These are phyloP conservation scores for Lamellibrachia luymesi DNA, from an alignment of 1,140 invertebrate species.

Conservation along the genomic window DNA sequence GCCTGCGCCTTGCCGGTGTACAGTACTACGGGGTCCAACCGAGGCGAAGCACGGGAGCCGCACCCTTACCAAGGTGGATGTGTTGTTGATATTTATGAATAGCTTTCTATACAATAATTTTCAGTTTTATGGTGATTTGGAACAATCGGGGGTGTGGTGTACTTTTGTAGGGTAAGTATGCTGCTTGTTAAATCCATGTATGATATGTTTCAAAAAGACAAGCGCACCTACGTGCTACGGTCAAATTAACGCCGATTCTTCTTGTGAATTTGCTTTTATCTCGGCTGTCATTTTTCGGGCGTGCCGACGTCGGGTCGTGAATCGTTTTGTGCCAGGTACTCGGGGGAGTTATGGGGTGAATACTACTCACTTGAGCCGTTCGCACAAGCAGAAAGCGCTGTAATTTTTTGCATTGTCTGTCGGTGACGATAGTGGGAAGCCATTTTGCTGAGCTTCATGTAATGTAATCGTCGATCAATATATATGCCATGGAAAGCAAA, in stretches of 20 bases:
- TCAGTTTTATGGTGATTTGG: neutral
- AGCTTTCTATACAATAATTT: constrained; percentile 6
- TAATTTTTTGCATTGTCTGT: neutral
- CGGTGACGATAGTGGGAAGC: neutral
- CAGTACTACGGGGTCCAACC: neutral
- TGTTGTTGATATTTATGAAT: constrained; percentile 6
- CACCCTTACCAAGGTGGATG: constrained; percentile 3
- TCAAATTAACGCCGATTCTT: constrained; percentile 5
- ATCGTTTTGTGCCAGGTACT: neutral
- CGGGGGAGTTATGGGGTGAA: neutral
- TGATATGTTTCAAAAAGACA: neutral
- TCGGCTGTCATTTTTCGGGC: neutral
- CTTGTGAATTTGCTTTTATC: constrained; percentile 5
- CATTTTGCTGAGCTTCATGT: constrained; percentile 4
- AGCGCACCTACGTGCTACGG: neutral
- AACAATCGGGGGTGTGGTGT: neutral
- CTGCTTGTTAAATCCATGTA: neutral
- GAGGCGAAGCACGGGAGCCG: constrained; percentile 1
- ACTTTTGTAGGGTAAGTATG: constrained; percentile 5
- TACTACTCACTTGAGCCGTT: neutral
- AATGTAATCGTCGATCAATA: constrained; percentile 5
- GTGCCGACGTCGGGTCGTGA: neutral
- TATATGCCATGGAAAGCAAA: neutral
- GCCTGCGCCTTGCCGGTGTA: neutral
- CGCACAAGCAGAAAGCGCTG: neutral